phyloP scores from a whole-genome alignment of 2,113 vertebrate genomes.

The Phalacrocorax brasilianus region DNA sequence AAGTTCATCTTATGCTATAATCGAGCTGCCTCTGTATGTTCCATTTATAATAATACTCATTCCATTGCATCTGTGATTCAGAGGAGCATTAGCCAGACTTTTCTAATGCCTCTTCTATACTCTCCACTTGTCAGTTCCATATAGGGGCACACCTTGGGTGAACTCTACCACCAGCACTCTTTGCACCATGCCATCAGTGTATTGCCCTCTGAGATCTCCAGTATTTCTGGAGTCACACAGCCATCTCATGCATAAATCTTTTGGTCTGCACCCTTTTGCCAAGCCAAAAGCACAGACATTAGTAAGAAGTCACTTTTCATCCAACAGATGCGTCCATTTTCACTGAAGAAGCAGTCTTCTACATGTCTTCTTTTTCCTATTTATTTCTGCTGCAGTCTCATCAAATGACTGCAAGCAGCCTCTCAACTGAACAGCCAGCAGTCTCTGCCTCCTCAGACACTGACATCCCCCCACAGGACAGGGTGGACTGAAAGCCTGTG shows the following conservation, averaged over 20 bases:
- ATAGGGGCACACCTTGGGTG: background rate
- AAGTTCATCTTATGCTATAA: constrained; percentile 28
- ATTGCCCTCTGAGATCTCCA: background rate
- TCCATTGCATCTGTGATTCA: constrained; percentile 7
- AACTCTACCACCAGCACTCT: background rate
- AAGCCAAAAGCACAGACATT: background rate
- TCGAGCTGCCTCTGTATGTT: constrained; percentile 36
- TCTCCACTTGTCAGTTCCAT: background rate
- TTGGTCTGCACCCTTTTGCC: background rate
- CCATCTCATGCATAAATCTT: background rate
- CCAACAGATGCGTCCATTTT: background rate
- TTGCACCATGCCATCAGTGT: background rate
- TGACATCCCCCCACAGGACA: background rate
- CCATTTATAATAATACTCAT: background rate
- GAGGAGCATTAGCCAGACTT: constrained; percentile 14
- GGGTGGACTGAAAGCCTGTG: background rate
- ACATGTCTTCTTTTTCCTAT: background rate
- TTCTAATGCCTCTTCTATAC: background rate
- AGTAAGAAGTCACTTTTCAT: constrained; percentile 27
- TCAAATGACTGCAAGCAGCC: background rate
- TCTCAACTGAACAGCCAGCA: background rate
- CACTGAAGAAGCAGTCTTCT: constrained; percentile 3
- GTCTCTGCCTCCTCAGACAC: background rate
- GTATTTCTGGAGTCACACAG: background rate
- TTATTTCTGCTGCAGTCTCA: background rate